Conservation (phyloP, 2,888 invertebrate genomes). For the Achlya flavicornis region DNA sequence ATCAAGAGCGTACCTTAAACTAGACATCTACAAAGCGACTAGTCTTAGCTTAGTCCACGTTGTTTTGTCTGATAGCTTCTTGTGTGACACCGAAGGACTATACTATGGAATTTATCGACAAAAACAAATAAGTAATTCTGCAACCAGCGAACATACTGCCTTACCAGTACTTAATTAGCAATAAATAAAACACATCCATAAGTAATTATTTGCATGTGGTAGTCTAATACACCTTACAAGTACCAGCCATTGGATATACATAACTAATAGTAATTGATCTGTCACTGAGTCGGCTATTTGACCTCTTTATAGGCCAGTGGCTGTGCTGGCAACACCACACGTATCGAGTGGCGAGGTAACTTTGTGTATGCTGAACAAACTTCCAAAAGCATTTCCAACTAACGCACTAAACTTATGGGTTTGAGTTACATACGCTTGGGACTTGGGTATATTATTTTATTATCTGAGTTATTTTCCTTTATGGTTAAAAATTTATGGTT, state of each 20-base stretch:
- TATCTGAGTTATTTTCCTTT: neutral
- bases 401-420: constrained; percentile 3
- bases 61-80: too few relatives aligned
- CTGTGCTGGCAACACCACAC: neutral
- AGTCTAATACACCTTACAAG: neutral
- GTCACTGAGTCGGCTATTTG: neutral
- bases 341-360: neutral
- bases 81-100: too few relatives aligned
- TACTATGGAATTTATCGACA: too few relatives aligned
- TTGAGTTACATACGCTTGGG: neutral
- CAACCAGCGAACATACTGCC: neutral
- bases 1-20: too few relatives aligned
- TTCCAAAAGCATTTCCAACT: constrained; percentile 4
- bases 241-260: neutral
- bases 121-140: too few relatives aligned
- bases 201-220: neutral
- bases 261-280: constrained; percentile 5
- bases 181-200: neutral
- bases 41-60: too few relatives aligned
- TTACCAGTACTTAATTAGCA: neutral
- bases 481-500: too few relatives aligned
- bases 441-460: neutral
- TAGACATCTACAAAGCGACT: too few relatives aligned
- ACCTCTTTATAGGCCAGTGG: neutral
- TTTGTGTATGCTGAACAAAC: neutral